Conservation (phyloP, 2,797 vertebrate species). For the Mycteria americana region DNA sequence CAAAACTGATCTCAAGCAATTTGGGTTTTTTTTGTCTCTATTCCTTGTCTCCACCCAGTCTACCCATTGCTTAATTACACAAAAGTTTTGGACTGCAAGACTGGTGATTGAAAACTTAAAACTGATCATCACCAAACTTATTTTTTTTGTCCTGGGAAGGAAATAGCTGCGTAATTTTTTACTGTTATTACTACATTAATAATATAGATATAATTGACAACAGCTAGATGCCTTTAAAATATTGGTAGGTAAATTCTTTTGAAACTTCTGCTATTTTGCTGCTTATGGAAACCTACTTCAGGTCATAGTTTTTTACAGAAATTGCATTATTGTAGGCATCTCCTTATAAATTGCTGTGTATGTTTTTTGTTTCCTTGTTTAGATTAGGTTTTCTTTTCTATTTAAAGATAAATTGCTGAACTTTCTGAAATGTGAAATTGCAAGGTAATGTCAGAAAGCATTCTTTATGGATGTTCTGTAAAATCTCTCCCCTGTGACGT, state of each 20-base stretch:
- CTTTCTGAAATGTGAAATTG: constrained; percentile 3
- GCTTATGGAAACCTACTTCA: not conserved
- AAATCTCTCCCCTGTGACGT: not conserved
- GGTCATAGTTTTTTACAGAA: not conserved
- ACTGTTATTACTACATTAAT: not conserved
- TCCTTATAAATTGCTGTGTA: not conserved
- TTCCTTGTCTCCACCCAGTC: not conserved
- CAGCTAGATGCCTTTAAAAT: not conserved
- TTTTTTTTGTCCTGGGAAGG: not conserved
- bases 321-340: not conserved
- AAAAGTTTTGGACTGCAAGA: not conserved
- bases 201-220: not conserved
- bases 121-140: not conserved
- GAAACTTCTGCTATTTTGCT: not conserved
- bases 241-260: not conserved
- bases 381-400: not conserved
- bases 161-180: not conserved
- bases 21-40: not conserved
- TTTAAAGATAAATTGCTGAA: not conserved
- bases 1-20: not conserved
- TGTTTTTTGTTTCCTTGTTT: not conserved
- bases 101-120: not conserved
- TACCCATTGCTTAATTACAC: not conserved
- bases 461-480: not conserved
- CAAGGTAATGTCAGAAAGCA: not conserved